phyloP scores from a whole-genome alignment of 2,797 vertebrate species.

The Aulostomus chinensis region DNA sequence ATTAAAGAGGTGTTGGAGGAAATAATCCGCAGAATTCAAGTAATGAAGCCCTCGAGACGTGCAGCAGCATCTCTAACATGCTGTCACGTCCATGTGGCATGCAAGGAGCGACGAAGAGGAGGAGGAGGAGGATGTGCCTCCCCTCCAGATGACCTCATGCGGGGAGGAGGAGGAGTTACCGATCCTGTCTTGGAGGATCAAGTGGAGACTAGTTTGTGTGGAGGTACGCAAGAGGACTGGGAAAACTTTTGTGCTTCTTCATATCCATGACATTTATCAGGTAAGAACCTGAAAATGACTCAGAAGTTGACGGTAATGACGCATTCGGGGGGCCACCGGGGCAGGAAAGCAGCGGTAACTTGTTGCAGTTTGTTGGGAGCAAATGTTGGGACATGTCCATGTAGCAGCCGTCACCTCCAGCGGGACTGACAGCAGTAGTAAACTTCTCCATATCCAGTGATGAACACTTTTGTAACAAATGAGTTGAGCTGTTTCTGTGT shows the following conservation, averaged over 20 bases:
- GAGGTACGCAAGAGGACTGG: constrained; percentile 61
- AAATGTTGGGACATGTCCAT: constrained; percentile 71
- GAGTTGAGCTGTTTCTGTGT: no score
- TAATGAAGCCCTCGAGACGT: background rate
- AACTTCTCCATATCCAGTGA: no score
- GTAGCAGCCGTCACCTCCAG: constrained; percentile 19
- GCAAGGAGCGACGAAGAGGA: constrained; percentile 6
- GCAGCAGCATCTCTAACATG: constrained; percentile 20
- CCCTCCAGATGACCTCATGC: constrained; percentile 72
- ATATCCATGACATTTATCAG: constrained; percentile 75
- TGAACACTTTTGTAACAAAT: no score
- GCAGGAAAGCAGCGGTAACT: constrained; percentile 6
- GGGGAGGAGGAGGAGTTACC: constrained; percentile 40
- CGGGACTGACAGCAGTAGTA: constrained; percentile 45
- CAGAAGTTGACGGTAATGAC: no score
- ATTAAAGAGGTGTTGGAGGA: no score
- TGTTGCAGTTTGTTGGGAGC: constrained; percentile 27
- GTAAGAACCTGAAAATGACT: constrained; percentile 50
- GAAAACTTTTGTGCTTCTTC: constrained; percentile 56
- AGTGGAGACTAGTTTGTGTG: constrained; percentile 54
- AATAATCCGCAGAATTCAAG: background rate
- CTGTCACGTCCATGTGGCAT: constrained; percentile 47
- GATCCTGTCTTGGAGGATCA: constrained; percentile 52
- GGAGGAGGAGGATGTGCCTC: constrained; percentile 28
- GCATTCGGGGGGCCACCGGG: no score